A percentile compares a stretch with the other conserved stretches of the same genome.
Conservation (phyloP, 2,113 vertebrate species). For the Bufo gargarizans region DNA sequence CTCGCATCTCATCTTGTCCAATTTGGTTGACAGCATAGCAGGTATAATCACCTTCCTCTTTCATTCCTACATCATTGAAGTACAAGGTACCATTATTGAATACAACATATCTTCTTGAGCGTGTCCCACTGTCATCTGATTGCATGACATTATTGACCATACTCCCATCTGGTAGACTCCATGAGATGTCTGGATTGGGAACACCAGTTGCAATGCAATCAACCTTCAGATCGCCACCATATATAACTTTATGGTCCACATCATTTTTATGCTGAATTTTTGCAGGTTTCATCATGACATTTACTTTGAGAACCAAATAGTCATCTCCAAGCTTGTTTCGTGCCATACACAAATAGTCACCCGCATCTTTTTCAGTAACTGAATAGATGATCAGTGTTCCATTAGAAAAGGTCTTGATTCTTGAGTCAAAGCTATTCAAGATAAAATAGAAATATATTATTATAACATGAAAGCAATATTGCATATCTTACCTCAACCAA, state of each 20-base stretch:
- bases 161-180: conserved; percentile 89
- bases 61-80: conserved; percentile 83
- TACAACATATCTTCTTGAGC: conserved; percentile 81
- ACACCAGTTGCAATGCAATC: conserved; percentile 91
- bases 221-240: conserved; percentile 81
- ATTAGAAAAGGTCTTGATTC: conserved; percentile 83
- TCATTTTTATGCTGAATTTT: conserved; percentile 83
- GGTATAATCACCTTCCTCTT: conserved; percentile 88
- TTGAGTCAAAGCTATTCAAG: conserved; percentile 75
- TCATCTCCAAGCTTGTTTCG: conserved; percentile 89
- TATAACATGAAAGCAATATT: neutral
- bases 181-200: conserved; percentile 87
- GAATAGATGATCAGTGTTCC: conserved; percentile 81
- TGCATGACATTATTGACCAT: conserved; percentile 81
- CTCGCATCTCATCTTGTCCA: conserved; percentile 90
- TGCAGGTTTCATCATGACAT: conserved; percentile 84
- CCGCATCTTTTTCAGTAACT: conserved; percentile 83
- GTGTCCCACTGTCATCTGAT: conserved; percentile 69
- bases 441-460: conserved; percentile 1
- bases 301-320: conserved; percentile 77
- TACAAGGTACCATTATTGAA: conserved; percentile 90
- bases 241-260: conserved; percentile 77
- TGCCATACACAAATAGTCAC: conserved; percentile 89
- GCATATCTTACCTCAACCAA: neutral
- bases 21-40: conserved; percentile 90